Percentiles rank a stretch among this genome's conserved stretches.
phyloP scores from a whole-genome alignment of 1,140 invertebrate species.

The Eupristina koningsbergeri region DNA sequence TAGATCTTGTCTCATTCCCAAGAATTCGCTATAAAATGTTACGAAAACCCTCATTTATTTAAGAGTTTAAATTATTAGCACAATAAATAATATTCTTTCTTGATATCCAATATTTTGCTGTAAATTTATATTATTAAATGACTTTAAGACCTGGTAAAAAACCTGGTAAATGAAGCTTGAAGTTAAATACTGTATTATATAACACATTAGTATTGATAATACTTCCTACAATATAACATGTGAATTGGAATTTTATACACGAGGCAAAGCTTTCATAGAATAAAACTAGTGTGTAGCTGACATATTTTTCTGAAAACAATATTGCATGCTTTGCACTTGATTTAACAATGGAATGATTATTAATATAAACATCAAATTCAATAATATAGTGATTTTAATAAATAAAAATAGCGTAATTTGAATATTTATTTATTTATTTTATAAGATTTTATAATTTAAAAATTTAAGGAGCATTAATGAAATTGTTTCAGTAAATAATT shows the following conservation, averaged over 20 bases:
- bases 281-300: background rate
- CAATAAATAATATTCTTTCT: too few species aligned
- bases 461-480: too few species aligned
- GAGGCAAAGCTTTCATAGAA: background rate
- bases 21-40: background rate
- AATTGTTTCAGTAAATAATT: too few species aligned
- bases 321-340: too few species aligned
- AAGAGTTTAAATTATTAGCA: too few species aligned
- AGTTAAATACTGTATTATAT: background rate
- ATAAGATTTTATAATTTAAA: too few species aligned
- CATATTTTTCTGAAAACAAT: background rate
- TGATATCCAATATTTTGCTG: background rate
- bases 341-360: too few species aligned
- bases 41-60: background rate
- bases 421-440: too few species aligned
- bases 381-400: too few species aligned
- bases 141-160: too few species aligned
- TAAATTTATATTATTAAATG: background rate
- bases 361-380: too few species aligned
- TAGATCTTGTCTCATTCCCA: background rate
- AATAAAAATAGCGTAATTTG: too few species aligned
- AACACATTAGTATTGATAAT: background rate
- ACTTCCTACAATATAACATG: background rate
- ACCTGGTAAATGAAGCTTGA: background rate
- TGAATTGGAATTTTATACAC: background rate